Percentiles rank a stretch among this genome's conserved stretches.
Evolutionary conservation across 2,113 vertebrate genomes (phyloP).

Genomic region (Petaurus breviceps): DNA sequence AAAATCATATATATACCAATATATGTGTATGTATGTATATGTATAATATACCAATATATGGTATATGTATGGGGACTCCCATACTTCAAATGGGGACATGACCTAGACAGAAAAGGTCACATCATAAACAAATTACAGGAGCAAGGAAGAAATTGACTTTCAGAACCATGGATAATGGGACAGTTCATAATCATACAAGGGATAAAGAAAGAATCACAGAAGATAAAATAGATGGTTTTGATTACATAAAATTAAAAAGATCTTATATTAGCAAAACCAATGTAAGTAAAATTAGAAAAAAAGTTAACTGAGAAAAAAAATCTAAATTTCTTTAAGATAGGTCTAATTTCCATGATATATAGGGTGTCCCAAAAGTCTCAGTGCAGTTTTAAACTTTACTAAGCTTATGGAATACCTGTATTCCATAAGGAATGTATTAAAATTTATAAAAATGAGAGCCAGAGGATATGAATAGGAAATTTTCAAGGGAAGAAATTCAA

Average conservation of each 20-base stretch:
- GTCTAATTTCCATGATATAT: neutral
- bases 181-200: neutral
- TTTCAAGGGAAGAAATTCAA: neutral
- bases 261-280: neutral
- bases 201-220: neutral
- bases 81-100: neutral
- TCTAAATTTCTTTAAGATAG: neutral
- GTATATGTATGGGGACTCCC: too few relatives aligned
- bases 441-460: neutral
- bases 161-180: neutral
- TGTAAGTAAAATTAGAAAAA: neutral
- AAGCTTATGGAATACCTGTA: neutral
- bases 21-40: neutral
- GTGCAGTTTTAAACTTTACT: neutral
- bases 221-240: neutral
- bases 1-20: neutral
- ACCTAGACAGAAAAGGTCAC: neutral
- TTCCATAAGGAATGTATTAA: neutral
- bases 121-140: neutral
- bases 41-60: too few relatives aligned
- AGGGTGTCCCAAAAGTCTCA: neutral
- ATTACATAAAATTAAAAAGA: neutral
- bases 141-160: neutral
- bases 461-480: neutral
- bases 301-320: neutral